Evolutionary conservation across 2,888 invertebrate genomes (phyloP), one percentile per base, ranked within the genome.

Genomic region (Ellobium chinense): DNA sequence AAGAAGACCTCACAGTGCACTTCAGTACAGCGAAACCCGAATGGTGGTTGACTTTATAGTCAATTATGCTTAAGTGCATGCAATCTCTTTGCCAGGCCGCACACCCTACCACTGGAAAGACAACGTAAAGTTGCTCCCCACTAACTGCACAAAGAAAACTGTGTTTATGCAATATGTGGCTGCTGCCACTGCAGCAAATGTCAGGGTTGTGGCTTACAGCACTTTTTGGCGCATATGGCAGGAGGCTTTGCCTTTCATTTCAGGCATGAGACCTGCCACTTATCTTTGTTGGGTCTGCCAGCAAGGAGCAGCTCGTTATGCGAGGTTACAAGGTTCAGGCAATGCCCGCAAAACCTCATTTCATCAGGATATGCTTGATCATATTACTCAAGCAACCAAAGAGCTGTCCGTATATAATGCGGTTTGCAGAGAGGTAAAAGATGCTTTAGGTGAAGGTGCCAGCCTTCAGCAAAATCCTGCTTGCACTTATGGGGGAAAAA

Each of bases 11-110:
- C n/a, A 4, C 21, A 27, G 36, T 66, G 63, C 63, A 24, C 73
- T 80, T 24, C 62, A 21, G 14, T 68, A 58, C 46, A 46, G 34
- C n/a, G 84, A 82, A 66, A 69, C 34, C 36, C 27, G 65, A 1
- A n/a, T 27, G 14, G 78, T 77, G 62, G 78, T 82, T 37, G 29
- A 27, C 5, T 85, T 80, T 66, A 73, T 79, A 21, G 24, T 46
- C n/a, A 66, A 79, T 21, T 83, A 68, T 78, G 81, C 78, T 18
- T 73, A 82, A 58, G 75, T 60, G n/a, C 72, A 83, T 80, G 83
- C 80, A 46, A 31, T 83, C 27, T 5, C 31, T 34, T 46, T 83
- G 12, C 83, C 83, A 27, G 83, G 83, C 31, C 66, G 66, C 9
- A 34, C 34, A 34, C 66, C 37, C 34, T n/a, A 37, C 21, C 66